Evolutionary conservation across 2,113 vertebrate genomes (phyloP).

Genomic region (Varanus komodoensis): DNA sequence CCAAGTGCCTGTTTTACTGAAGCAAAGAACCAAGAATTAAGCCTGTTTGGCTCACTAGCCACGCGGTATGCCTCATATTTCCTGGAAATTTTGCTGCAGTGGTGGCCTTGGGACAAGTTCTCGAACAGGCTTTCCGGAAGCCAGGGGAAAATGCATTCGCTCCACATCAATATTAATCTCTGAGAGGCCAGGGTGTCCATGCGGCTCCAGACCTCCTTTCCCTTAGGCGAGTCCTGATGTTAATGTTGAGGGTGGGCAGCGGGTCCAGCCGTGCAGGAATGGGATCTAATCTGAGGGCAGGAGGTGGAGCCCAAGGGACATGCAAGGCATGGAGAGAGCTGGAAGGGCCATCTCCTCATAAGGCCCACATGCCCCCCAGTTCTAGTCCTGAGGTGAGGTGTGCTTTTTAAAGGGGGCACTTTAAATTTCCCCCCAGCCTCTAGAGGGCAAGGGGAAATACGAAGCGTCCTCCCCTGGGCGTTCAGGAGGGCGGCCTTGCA

Average conservation of each 20-base stretch:
- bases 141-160: background rate
- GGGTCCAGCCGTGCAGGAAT: background rate
- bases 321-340: too few relatives aligned
- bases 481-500: too few relatives aligned
- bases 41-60: constrained; percentile 5
- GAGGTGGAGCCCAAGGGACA: too few relatives aligned
- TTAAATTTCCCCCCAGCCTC: too few relatives aligned
- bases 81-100: background rate
- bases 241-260: background rate
- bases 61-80: background rate
- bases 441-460: too few relatives aligned
- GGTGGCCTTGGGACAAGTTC: background rate
- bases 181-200: background rate
- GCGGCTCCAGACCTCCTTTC: background rate
- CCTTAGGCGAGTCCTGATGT: background rate
- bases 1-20: constrained; percentile 26
- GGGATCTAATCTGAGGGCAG: background rate
- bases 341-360: too few relatives aligned
- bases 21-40: background rate
- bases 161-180: background rate
- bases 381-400: too few relatives aligned
- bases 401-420: too few relatives aligned
- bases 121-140: background rate
- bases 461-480: too few relatives aligned
- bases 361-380: too few relatives aligned